These are phyloP conservation scores for Dasysyrphus tricinctus DNA, from an alignment of 2,888 invertebrate species.

Conservation along the genomic window DNA sequence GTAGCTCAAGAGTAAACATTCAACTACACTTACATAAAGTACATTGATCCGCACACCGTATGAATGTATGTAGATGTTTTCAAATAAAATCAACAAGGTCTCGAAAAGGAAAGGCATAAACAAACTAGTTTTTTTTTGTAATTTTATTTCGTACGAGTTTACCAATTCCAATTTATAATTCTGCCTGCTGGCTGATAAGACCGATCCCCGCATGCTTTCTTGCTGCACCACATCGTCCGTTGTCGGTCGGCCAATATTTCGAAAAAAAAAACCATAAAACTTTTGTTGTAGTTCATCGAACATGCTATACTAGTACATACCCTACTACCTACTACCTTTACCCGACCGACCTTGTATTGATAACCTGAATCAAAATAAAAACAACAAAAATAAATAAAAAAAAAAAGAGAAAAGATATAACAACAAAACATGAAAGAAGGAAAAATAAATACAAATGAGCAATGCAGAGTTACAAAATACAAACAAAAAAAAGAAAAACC, in stretches of 20 bases:
- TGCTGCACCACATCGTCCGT: not conserved
- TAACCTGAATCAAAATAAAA: conserved; percentile 69
- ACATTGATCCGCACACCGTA: conserved; percentile 63
- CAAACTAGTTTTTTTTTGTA: conserved; percentile 26
- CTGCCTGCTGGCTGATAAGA: conserved; percentile 27
- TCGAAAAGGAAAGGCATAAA: conserved; percentile 35
- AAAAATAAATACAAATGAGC: conserved; percentile 41
- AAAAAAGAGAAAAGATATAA: conserved; percentile 37
- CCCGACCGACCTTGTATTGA: conserved; percentile 75
- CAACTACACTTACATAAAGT: conserved; percentile 50
- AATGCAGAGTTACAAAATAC: conserved; percentile 6
- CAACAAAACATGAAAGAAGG: not conserved
- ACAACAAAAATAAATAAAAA: conserved; percentile 34
- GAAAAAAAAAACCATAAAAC: conserved; percentile 21
- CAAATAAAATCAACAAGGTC: conserved; percentile 35
- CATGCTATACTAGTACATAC: not conserved
- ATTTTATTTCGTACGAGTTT: not conserved
- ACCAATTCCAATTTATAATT: conserved; percentile 15
- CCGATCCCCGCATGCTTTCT: not conserved
- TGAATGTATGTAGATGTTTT: not conserved
- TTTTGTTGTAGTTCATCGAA: conserved; percentile 26
- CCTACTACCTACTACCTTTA: conserved; percentile 62
- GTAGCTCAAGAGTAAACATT: conserved; percentile 5
- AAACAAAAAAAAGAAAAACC: conserved; percentile 26
- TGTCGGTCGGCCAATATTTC: not conserved